A percentile compares a stretch with the other conserved stretches of the same genome.
Evolutionary conservation across 30 jellyfish, hydroid and myxozoan species (phyloP).

Genomic region (Pseudorhiza aurosa): DNA sequence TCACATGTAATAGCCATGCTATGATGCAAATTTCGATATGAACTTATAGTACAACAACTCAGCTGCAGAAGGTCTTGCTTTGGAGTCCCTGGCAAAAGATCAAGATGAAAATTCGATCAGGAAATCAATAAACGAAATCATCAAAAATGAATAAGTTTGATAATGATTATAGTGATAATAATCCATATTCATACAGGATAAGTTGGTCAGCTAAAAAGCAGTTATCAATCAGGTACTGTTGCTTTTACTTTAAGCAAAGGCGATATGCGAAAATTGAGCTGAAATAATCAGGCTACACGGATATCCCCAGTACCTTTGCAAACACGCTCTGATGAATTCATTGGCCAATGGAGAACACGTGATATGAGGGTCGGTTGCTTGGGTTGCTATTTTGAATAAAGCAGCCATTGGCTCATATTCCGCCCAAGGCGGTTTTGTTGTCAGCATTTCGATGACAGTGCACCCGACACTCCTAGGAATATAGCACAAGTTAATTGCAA

Average conservation of each 20-base stretch:
- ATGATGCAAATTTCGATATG: constrained; percentile 32
- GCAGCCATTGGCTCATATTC: constrained; percentile 95
- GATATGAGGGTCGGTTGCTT: constrained; percentile 79
- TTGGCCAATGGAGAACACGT: constrained; percentile 35
- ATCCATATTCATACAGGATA: too few species aligned
- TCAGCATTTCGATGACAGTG: constrained; percentile 85
- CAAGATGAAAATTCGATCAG: too few species aligned
- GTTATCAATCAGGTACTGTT: too few species aligned
- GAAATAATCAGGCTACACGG: too few species aligned
- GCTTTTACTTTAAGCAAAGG: too few species aligned
- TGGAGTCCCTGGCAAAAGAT: constrained; percentile 66
- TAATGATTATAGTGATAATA: too few species aligned
- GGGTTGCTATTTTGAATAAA: constrained; percentile 90
- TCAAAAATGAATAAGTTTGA: too few species aligned
- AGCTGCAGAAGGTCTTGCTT: constrained; percentile 77
- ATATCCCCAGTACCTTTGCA: constrained; percentile 77
- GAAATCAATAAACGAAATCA: too few species aligned
- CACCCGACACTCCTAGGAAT: constrained; percentile 95
- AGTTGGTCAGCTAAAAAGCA: too few species aligned
- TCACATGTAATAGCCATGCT: too few species aligned
- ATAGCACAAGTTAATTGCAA: too few species aligned
- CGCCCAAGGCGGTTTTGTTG: constrained; percentile 96
- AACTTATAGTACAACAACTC: constrained; percentile 65
- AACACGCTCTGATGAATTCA: constrained; percentile 69
- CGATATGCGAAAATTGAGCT: too few species aligned